Evolutionary conservation across 2,113 vertebrate species (phyloP), one percentile per base, ranked within the genome.

Genomic region (Cryptomyrus ogoouensis): DNA sequence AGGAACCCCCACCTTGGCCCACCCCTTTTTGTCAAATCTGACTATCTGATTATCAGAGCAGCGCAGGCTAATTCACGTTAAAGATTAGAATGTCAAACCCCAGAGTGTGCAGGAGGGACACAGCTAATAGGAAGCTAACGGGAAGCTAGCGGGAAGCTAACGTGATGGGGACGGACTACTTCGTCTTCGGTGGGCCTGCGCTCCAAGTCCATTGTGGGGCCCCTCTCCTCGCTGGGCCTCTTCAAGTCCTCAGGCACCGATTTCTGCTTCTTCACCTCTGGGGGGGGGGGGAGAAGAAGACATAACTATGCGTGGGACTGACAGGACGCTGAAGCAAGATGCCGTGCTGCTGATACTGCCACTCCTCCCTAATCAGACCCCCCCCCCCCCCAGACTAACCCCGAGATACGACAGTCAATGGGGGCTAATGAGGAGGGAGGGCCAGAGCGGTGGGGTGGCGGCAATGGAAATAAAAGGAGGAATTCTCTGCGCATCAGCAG

Each of bases 241-340:
- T 96, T 98, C 96, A 96, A 96, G 94, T 99, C 98, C 96, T 99
- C 98, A 88, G 98, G 97, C 93, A 97, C 96, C 93, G 98, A 99
- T 95, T 97, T 98, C 95, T 98, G 98, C 94, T 97, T 97, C 96
- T 97, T 98, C 93, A 99, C 97, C 95, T 99, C 98, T 99, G 96
- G 92, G 93, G 95, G 96, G 95, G 94, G 93, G 88, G 92, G 93
- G 92, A 53, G 53, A 94, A 93, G 95, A 95, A 66, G 46, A 17
- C 15, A 70, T 17, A 24, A 9, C 12, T 5, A 17, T 21, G 21
- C 0, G 19, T 44, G 52, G 7, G 27, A 53, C 31, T 42, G 74
- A 77, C 74, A 39, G 74, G 35, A 42, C 1, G 1, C 4, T 77
- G 35, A 77, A 42, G 74, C 31, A 42, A 19, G 19, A 53, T 10